Evolutionary conservation across 2,888 invertebrate genomes (phyloP), one percentile per base, ranked within the genome.

Genomic region (Nomada lathburiana): DNA sequence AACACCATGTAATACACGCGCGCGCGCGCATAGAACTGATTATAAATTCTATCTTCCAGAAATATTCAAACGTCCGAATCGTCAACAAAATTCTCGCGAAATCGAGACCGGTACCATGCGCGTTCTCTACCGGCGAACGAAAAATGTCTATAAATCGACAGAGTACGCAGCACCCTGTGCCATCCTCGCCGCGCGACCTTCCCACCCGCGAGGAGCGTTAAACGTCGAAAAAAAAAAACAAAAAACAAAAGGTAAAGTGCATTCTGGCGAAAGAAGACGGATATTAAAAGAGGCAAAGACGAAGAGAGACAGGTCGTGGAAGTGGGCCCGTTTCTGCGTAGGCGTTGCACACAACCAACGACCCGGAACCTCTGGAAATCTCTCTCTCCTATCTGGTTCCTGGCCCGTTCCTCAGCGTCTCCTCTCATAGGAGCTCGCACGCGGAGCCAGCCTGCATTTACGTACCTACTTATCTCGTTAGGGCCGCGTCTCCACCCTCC

Each of bases 321-420:
- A 72, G 78, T 42, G 81, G 78, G 85, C 78, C 85, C 84, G 87
- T 84, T 89, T 87, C 76, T 86, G 86, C 87, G 91, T 92, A 86
- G 91, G 91, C 81, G 84, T 79, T 85, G 88, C 89, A 85, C 80
- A 89, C 84, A 90, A 89, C 88, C 90, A 91, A 88, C 88, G 91
- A 91, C 89, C 89, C 90, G 90, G 89, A 92, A 90, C 89, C 90
- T 86, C 88, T 52, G 85, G 88, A 80, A 90, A 85, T 87, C 73
- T 86, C 77, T 85, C 73, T 76, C 76, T 82, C 62, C 77, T 88
- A 85, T 89, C 86, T 89, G 82, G 81, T 83, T 79, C 82, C 84
- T 86, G 88, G 81, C 82, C 80, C 75, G 83, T 83, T 88, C 82
- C 65, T 76, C 60, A 63, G 78, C 81, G 77, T 85, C 76, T 82